Percentiles rank a stretch among this genome's conserved stretches.
phyloP scores from a whole-genome alignment of 2,888 invertebrate species.

The Neoascia interrupta region DNA sequence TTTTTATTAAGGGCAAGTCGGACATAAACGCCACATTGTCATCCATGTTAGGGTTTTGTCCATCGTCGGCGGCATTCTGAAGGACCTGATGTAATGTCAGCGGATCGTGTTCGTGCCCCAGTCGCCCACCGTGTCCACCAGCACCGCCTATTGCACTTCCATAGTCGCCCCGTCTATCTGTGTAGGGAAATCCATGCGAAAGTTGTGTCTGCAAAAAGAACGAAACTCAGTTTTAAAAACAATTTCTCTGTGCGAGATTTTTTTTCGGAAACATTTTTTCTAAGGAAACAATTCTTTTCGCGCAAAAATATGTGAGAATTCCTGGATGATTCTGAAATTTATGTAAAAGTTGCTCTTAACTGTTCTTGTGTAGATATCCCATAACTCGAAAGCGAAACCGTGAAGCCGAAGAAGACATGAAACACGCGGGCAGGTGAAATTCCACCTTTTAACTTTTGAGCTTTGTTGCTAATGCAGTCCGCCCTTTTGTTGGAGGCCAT shows the following conservation, averaged over 20 bases:
- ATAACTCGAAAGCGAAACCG: background rate
- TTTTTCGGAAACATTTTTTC: constrained; percentile 6
- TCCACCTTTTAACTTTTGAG: constrained; percentile 24
- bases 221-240: too few relatives aligned
- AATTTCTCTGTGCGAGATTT: constrained; percentile 25
- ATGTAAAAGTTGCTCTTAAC: constrained; percentile 60
- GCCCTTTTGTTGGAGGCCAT: constrained; percentile 10
- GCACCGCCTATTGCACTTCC: constrained; percentile 83
- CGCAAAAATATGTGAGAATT: constrained; percentile 38
- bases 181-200: constrained; percentile 84
- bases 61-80: constrained; percentile 83
- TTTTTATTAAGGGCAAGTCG: constrained; percentile 93
- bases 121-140: constrained; percentile 78
- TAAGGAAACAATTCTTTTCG: constrained; percentile 45
- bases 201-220: constrained; percentile 81
- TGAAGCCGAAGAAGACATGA: background rate
- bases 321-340: constrained; percentile 47
- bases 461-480: constrained; percentile 52
- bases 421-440: constrained; percentile 35
- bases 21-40: constrained; percentile 94
- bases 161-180: constrained; percentile 82
- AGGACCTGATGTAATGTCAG: constrained; percentile 91
- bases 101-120: constrained; percentile 85
- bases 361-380: background rate
- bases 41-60: constrained; percentile 90